Evolutionary conservation across 1,140 invertebrate species (phyloP).

Genomic region (Myzus persicae): DNA sequence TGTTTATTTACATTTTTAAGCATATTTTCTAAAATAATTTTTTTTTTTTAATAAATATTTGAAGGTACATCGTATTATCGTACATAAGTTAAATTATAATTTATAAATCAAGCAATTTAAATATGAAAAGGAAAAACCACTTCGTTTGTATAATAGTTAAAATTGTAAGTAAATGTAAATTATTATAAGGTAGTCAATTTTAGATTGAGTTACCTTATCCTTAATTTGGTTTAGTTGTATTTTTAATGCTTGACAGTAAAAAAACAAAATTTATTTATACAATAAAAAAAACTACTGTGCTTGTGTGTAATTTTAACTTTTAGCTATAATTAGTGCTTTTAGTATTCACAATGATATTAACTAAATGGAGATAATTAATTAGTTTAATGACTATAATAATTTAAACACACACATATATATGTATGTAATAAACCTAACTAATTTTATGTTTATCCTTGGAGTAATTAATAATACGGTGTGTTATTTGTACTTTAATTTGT

Average conservation of each 20-base stretch:
- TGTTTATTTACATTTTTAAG: background rate
- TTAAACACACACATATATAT: background rate
- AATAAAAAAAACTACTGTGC: background rate
- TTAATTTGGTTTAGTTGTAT: background rate
- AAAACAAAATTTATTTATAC: background rate
- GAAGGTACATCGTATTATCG: background rate
- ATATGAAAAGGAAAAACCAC: background rate
- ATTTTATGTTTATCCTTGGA: background rate
- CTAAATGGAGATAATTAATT: background rate
- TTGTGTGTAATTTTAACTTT: background rate
- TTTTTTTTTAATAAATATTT: too few species aligned
- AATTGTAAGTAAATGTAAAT: background rate
- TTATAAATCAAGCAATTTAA: background rate
- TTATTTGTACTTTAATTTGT: background rate
- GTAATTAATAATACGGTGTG: background rate
- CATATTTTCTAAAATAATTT: too few species aligned
- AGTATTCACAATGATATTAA: background rate
- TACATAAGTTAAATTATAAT: background rate
- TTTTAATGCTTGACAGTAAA: background rate
- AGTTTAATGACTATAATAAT: background rate
- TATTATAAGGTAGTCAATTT: background rate
- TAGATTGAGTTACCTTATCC: background rate
- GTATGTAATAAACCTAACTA: background rate
- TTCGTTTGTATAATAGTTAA: background rate
- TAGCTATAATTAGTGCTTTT: background rate